A percentile compares a stretch with the other conserved stretches of the same genome.
Conservation (phyloP, 30 jellyfish, hydroid and myxozoan genomes). For the Aurelia aurita region DNA sequence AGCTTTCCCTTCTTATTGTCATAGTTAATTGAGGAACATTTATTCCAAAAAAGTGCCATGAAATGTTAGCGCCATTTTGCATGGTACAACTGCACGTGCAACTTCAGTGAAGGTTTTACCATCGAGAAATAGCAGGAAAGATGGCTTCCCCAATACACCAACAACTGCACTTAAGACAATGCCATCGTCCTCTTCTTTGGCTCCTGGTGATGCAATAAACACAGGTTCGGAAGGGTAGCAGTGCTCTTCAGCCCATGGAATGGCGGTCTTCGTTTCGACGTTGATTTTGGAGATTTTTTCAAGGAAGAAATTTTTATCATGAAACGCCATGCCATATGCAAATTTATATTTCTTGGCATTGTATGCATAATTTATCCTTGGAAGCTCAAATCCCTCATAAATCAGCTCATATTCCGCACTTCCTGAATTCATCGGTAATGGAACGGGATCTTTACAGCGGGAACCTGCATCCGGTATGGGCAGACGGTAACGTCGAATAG, state of each 20-base stretch:
- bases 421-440: not conserved
- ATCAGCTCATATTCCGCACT: constrained; percentile 36
- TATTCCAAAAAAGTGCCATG: constrained; percentile 56
- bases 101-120: constrained; percentile 78
- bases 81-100: constrained; percentile 83
- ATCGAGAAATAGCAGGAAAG: constrained; percentile 72
- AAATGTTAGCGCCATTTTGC: constrained; percentile 69
- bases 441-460: not conserved
- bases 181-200: constrained; percentile 90
- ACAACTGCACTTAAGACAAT: constrained; percentile 73
- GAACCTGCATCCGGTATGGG: constrained; percentile 25
- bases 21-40: no score
- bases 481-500: constrained; percentile 60
- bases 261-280: constrained; percentile 49
- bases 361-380: constrained; percentile 70
- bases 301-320: constrained; percentile 48
- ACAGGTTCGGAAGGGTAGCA: constrained; percentile 84
- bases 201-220: constrained; percentile 74
- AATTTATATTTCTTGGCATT: constrained; percentile 55
- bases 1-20: no score
- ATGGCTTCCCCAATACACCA: constrained; percentile 83
- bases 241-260: constrained; percentile 71
- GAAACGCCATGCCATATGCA: constrained; percentile 59
- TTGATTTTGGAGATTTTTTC: constrained; percentile 51
- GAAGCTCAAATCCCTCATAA: constrained; percentile 71